Conservation (phyloP, 30 jellyfish, hydroid and myxozoan species). For the Euphysa ruthae region DNA sequence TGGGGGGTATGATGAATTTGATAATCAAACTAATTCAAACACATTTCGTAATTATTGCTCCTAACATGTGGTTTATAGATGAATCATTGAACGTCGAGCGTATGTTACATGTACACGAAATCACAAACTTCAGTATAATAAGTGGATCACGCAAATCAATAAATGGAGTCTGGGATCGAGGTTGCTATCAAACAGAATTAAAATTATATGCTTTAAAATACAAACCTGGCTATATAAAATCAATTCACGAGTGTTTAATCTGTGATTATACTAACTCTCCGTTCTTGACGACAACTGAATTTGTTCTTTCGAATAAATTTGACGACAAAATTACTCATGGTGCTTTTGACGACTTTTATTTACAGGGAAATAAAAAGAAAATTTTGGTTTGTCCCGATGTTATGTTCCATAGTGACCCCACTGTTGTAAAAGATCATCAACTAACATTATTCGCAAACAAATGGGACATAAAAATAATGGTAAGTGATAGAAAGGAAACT, state of each 20-base stretch:
- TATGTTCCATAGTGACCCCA: conserved; percentile 14
- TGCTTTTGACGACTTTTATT: conserved; percentile 71
- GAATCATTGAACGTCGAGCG: conserved; percentile 47
- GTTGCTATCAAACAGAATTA: conserved; percentile 56
- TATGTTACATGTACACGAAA: conserved; percentile 34
- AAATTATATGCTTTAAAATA: conserved; percentile 31
- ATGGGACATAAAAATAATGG: conserved; percentile 62
- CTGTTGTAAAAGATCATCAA: background rate
- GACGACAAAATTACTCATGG: conserved; percentile 28
- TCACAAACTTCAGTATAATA: conserved; percentile 38
- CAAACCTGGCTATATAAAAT: conserved; percentile 41
- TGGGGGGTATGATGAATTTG: conserved; percentile 20
- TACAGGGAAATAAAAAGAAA: conserved; percentile 29
- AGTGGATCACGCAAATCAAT: conserved; percentile 48
- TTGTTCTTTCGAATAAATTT: conserved; percentile 9
- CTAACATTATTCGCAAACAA: conserved; percentile 22
- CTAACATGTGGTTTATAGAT: conserved; percentile 10
- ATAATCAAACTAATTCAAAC: conserved; percentile 23
- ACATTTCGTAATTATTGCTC: conserved; percentile 57
- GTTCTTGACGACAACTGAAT: conserved; percentile 30
- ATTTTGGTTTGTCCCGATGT: conserved; percentile 82
- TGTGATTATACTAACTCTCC: conserved; percentile 59
- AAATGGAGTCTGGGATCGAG: conserved; percentile 67
- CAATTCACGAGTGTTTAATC: conserved; percentile 45
- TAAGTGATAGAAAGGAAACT: conserved; percentile 9